Evolutionary conservation across 2,113 vertebrate species (phyloP).

Genomic region (Ochotona curzoniae): DNA sequence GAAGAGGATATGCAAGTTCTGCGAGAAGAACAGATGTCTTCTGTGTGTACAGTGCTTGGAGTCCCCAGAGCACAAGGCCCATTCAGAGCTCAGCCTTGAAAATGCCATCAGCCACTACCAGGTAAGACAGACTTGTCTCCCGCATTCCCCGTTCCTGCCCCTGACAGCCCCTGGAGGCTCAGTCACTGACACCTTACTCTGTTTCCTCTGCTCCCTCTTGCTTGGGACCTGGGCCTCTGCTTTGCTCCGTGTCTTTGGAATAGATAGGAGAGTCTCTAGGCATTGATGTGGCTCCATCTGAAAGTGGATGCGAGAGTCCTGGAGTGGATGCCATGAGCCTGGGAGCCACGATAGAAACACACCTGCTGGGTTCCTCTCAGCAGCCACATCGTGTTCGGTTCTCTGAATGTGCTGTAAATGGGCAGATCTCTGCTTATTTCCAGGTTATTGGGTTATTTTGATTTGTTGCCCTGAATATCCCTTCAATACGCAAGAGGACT

Average conservation of each 20-base stretch:
- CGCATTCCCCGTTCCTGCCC: background rate
- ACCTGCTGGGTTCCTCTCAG: background rate
- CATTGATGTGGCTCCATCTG: background rate
- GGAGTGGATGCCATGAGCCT: background rate
- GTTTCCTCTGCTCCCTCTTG: background rate
- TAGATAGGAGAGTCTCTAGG: background rate
- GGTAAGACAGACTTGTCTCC: background rate
- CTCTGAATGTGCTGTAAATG: background rate
- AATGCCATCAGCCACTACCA: slow-evolving; percentile 68
- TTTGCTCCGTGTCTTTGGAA: background rate
- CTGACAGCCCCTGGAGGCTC: background rate
- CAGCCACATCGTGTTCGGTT: background rate
- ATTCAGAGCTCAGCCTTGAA: background rate
- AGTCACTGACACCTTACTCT: accelerated
- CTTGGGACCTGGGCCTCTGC: background rate
- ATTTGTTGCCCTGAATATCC: background rate
- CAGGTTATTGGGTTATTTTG: background rate
- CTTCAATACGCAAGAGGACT: background rate
- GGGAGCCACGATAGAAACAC: background rate
- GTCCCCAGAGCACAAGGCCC: slow-evolving; percentile 38
- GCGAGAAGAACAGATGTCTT: slow-evolving; percentile 45
- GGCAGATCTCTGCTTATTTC: background rate
- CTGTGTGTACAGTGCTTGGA: slow-evolving; percentile 40
- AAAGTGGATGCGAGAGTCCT: background rate
- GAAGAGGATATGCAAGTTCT: slow-evolving; percentile 49